Evolutionary conservation across 2,113 vertebrate genomes (phyloP).

Genomic region (Geothlypis trichas): DNA sequence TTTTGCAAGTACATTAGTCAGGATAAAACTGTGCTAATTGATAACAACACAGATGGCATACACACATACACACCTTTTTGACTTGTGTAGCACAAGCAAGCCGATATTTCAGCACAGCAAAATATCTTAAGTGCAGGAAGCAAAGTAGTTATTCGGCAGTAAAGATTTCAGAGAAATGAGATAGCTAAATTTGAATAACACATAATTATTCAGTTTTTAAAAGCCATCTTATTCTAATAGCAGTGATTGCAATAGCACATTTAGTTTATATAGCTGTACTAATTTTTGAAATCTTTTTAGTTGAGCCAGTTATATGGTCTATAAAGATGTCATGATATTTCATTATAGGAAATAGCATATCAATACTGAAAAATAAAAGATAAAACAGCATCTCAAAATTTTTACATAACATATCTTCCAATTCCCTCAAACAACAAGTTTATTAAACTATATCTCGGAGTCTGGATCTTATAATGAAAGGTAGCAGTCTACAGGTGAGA

Average conservation of each 20-base stretch:
- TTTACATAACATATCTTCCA: not conserved
- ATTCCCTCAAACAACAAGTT: not conserved
- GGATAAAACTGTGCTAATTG: not conserved
- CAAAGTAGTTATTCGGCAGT: not conserved
- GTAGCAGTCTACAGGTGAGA: not conserved
- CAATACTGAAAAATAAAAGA: not conserved
- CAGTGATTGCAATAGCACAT: not conserved
- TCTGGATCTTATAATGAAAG: not conserved
- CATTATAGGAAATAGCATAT: not conserved
- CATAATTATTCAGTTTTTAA: not conserved
- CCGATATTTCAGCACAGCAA: not conserved
- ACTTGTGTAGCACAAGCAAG: not conserved
- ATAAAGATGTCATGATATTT: not conserved
- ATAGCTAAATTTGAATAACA: not conserved
- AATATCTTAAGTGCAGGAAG: not conserved
- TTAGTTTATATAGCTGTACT: not conserved
- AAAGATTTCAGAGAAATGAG: not conserved
- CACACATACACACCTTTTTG: not conserved
- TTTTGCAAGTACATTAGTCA: not conserved
- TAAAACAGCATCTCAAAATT: not conserved
- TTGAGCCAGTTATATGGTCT: not conserved
- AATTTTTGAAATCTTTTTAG: not conserved
- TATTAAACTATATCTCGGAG: not conserved
- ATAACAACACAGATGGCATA: not conserved
- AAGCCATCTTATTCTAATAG: not conserved